Base-by-base conservation (phyloP, 1,140 invertebrate species). In the Anoplophora glabripennis region DNA sequence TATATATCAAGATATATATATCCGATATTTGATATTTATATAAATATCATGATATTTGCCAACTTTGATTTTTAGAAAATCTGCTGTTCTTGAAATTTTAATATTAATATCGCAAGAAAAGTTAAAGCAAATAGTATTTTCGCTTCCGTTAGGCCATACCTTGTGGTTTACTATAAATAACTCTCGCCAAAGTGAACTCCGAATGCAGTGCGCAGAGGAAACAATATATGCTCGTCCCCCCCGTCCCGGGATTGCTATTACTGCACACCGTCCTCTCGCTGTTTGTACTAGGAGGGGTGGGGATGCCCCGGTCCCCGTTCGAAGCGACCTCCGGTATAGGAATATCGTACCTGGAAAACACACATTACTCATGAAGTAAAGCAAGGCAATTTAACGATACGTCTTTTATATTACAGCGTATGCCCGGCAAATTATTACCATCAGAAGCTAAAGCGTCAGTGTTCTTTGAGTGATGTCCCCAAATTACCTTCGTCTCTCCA, bases 131-230 rank as follows among this genome's bases (percentile, higher is more conserved):
- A n/a, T n/a, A n/a, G n/a, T n/a, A n/a, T n/a, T n/a, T n/a, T n/a
- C n/a, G n/a, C n/a, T n/a, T n/a, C n/a, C n/a, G n/a, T n/a, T n/a
- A n/a, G n/a, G n/a, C n/a, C n/a, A n/a, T 72, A 74, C 81, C 80
- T 74, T 87, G 85, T 61, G 89, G 88, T 71, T 85, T 84, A 38
- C 89, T 87, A 72, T 91, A 92, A 15, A 93, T 76, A 10, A 92
- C 85, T 65, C 90, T 80, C 51, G 90, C 89, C 57, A 93, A 81
- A 28, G 89, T 89, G 57, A 93, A 79, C 75, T 93, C 89, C 45
- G 89, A 93, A 74, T 93, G 90, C 59, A 93, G 80, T 38, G 90
- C 90, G 75, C 92, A 94, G 21, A 93, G 79, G 76, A 92, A 93
- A 76, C 92, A 94, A 72, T 91, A 93, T 67, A 93, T 91, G 65